A percentile compares a stretch with the other conserved stretches of the same genome.
These are phyloP conservation scores for Zhuqinia jingwanae DNA, from an alignment of 2,888 invertebrate genomes.

Conservation along the genomic window DNA sequence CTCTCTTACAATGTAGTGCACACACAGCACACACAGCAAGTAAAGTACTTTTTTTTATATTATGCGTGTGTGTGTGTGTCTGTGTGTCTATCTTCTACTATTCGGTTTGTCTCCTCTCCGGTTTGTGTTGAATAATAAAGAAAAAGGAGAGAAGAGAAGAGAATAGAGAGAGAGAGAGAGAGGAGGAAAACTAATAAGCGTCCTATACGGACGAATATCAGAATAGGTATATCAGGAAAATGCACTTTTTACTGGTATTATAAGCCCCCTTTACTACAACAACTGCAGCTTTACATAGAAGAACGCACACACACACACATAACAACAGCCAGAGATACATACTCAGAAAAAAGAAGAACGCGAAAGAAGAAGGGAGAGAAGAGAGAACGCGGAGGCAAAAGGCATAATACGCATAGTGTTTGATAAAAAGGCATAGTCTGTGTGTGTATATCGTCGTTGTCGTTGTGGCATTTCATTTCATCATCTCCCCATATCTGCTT, in stretches of 20 bases:
- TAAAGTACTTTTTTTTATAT: slow-evolving; percentile 73
- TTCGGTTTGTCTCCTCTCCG: slow-evolving; percentile 67
- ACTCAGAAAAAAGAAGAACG: slow-evolving; percentile 51
- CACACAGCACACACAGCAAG: slow-evolving; percentile 53
- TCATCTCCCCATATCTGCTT: not conserved
- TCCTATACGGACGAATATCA: slow-evolving; percentile 74
- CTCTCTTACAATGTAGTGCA: not conserved
- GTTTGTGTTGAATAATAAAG: slow-evolving; percentile 73
- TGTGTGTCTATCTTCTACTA: slow-evolving; percentile 68
- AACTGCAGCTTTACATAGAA: slow-evolving; percentile 65
- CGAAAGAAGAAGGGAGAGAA: slow-evolving; percentile 48
- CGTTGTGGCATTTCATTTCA: not conserved
- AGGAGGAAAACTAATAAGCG: slow-evolving; percentile 73
- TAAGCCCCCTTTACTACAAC: slow-evolving; percentile 57
- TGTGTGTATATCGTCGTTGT: slow-evolving; percentile 1
- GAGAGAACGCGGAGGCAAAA: slow-evolving; percentile 44
- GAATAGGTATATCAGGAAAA: slow-evolving; percentile 73
- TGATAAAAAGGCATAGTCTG: not conserved
- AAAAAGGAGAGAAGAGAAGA: slow-evolving; percentile 55
- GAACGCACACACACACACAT: slow-evolving; percentile 63
- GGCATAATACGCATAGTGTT: slow-evolving; percentile 39
- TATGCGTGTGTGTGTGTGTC: slow-evolving; percentile 63
- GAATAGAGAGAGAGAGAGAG: slow-evolving; percentile 34
- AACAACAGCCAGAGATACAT: slow-evolving; percentile 54
- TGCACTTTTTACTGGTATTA: slow-evolving; percentile 73